Conservation (phyloP, 2,888 invertebrate species). For the Thecophora atra region DNA sequence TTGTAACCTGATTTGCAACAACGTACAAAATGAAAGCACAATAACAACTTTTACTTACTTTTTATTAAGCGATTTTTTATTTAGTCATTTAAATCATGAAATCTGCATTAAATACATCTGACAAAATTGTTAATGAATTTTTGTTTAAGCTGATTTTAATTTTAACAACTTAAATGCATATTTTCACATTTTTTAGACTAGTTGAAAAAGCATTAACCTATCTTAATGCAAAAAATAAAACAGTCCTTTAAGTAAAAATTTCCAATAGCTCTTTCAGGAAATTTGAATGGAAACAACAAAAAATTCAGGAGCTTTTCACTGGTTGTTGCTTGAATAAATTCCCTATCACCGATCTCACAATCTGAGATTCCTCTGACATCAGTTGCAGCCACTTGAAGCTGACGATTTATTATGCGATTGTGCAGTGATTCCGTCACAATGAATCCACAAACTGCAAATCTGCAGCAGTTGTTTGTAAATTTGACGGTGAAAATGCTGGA, state of each 20-base stretch:
- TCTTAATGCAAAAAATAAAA: too few relatives aligned
- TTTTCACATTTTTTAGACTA: too few relatives aligned
- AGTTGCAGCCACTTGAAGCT: background rate
- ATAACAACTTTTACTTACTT: constrained; percentile 50
- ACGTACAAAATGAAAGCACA: background rate
- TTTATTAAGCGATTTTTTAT: constrained; percentile 47
- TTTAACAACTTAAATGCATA: too few relatives aligned
- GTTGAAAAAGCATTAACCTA: too few relatives aligned
- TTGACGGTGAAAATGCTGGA: too few relatives aligned
- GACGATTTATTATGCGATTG: constrained; percentile 22
- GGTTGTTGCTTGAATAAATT: background rate
- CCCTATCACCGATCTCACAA: background rate
- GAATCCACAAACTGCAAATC: background rate
- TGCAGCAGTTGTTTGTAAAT: background rate
- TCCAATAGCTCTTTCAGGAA: too few relatives aligned
- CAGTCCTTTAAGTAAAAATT: too few relatives aligned
- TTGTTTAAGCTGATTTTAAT: too few relatives aligned
- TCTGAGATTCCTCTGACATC: background rate
- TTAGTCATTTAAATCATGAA: constrained; percentile 54
- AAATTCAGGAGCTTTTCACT: background rate
- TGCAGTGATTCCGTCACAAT: constrained; percentile 20
- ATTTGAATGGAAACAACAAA: background rate
- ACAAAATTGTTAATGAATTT: too few relatives aligned
- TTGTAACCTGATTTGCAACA: too few relatives aligned
- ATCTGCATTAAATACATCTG: constrained; percentile 49